Percentiles rank a stretch among this genome's conserved stretches.
Conservation (phyloP, 2,113 vertebrate genomes). For the Cryptomyrus ogoouensis region DNA sequence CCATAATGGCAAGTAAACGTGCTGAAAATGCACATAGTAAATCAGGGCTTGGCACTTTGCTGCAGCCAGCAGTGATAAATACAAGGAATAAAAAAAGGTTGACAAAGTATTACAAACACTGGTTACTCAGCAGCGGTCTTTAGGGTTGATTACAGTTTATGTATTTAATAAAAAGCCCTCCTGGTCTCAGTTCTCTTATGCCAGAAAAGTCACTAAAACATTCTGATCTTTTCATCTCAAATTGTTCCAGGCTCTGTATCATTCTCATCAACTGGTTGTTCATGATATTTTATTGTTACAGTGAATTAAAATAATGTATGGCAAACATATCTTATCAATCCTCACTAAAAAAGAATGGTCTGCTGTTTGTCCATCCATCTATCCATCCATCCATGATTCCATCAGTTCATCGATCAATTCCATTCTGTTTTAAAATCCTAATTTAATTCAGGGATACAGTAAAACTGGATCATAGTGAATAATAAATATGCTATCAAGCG, state of each 20-base stretch:
- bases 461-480: neutral
- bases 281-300: neutral
- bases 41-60: neutral
- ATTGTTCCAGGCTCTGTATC: neutral
- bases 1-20: neutral
- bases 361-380: neutral
- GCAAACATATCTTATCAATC: neutral
- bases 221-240: neutral
- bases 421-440: neutral
- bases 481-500: neutral
- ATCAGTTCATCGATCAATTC: neutral
- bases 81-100: neutral
- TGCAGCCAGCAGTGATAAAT: neutral
- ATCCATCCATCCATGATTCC: neutral
- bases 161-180: neutral
- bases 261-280: neutral
- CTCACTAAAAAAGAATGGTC: neutral
- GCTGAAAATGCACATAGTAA: slow-evolving; percentile 10
- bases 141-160: neutral
- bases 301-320: neutral
- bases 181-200: neutral
- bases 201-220: neutral
- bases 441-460: neutral
- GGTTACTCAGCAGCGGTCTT: neutral
- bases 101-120: neutral